phyloP scores from a whole-genome alignment of 2,113 vertebrate species.

The Hippocampus guttulatus region DNA sequence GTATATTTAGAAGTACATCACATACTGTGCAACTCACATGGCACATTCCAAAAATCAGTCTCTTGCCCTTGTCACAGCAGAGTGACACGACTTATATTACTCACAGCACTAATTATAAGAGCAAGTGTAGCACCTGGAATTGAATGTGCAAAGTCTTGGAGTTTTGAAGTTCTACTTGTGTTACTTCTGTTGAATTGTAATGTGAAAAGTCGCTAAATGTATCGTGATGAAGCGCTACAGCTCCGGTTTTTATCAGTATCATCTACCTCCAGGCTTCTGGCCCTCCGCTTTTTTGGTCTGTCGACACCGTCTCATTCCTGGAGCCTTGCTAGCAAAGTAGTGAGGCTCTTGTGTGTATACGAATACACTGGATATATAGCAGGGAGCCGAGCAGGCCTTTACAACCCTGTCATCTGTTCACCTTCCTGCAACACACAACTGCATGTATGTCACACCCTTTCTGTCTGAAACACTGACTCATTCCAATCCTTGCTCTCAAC shows the following conservation, averaged over 20 bases:
- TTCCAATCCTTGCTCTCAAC: neutral
- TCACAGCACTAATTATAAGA: constrained; percentile 21
- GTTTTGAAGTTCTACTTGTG: neutral
- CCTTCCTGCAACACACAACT: constrained; percentile 6
- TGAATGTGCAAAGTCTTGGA: neutral
- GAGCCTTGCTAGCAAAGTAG: constrained; percentile 13
- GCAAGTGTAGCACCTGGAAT: constrained; percentile 14
- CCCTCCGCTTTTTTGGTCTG: neutral
- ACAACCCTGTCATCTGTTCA: constrained; percentile 35
- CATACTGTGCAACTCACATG: constrained; percentile 57
- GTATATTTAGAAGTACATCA: constrained; percentile 71
- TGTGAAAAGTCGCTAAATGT: neutral
- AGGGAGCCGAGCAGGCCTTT: constrained; percentile 10
- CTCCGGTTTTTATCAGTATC: constrained; percentile 16
- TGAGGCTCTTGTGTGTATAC: constrained; percentile 42
- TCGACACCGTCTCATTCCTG: constrained; percentile 14
- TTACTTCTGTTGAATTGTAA: constrained; percentile 3
- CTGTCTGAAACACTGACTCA: neutral
- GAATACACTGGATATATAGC: constrained; percentile 41
- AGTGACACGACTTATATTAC: constrained; percentile 34
- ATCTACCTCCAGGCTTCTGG: constrained; percentile 20
- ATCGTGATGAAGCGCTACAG: neutral
- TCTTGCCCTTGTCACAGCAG: constrained; percentile 45
- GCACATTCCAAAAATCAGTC: constrained; percentile 59
- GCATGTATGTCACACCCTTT: neutral